Percentiles rank a stretch among this genome's conserved stretches.
Evolutionary conservation across 2,113 vertebrate genomes (phyloP).

Genomic region (Myodes glareolus): DNA sequence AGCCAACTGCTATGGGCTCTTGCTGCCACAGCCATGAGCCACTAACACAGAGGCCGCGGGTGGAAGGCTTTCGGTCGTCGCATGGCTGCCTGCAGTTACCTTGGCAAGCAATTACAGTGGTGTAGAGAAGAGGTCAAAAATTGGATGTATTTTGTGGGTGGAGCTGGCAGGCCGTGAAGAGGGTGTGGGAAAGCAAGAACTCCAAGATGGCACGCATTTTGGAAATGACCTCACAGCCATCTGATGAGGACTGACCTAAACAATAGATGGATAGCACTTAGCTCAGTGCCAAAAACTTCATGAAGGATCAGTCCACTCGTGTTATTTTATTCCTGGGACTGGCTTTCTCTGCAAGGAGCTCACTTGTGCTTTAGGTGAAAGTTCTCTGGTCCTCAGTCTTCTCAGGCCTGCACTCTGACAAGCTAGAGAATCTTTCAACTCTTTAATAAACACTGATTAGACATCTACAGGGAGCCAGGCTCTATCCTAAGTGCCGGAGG

Average conservation of each 20-base stretch:
- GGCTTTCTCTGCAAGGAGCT: background rate
- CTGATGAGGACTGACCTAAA: conserved; percentile 16
- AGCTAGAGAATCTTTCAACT: background rate
- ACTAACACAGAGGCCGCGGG: background rate
- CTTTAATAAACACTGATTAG: background rate
- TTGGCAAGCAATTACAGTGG: background rate
- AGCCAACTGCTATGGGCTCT: background rate
- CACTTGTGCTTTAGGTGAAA: background rate
- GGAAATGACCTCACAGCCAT: conserved; percentile 20
- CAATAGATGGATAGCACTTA: background rate
- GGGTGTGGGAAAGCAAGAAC: background rate
- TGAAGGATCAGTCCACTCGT: background rate
- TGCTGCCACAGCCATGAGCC: background rate
- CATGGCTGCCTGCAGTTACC: background rate
- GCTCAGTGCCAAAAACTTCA: background rate
- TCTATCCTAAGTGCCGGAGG: background rate
- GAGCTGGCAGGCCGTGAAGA: background rate
- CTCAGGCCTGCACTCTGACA: background rate
- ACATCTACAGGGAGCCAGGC: background rate
- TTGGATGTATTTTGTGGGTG: background rate
- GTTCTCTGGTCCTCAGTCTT: background rate
- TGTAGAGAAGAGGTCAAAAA: background rate
- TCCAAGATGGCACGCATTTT: background rate
- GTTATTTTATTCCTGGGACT: background rate
- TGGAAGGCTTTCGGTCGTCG: background rate